Conservation (phyloP, 2,888 invertebrate species). For the Lasioglossum villosulum region DNA sequence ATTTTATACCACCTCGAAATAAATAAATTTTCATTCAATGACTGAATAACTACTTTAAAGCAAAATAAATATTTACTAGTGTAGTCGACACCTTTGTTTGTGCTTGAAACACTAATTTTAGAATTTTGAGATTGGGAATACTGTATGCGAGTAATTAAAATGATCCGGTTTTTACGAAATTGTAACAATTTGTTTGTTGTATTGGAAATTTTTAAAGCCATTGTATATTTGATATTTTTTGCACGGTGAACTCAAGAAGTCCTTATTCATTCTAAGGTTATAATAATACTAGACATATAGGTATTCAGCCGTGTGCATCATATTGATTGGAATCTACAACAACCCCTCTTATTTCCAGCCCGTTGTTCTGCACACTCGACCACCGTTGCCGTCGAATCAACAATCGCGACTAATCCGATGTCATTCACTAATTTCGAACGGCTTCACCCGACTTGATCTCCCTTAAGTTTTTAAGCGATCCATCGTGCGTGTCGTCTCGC, state of each 20-base stretch:
- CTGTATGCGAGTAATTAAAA: no score
- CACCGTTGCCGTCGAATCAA: constrained; percentile 74
- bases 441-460: constrained; percentile 74
- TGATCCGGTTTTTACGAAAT: no score
- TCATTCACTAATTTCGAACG: constrained; percentile 80
- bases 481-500: neutral
- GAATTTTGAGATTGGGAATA: no score
- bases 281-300: constrained; percentile 78
- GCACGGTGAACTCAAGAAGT: neutral
- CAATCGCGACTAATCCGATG: constrained; percentile 80
- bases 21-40: no score
- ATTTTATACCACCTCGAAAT: no score
- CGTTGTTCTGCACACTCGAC: constrained; percentile 59
- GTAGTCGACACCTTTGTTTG: no score
- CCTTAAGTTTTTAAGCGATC: constrained; percentile 57
- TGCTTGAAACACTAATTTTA: no score
- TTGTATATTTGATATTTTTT: neutral
- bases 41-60: no score
- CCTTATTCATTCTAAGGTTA: constrained; percentile 56
- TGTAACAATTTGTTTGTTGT: no score
- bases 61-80: no score
- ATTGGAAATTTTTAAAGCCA: neutral
- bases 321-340: constrained; percentile 78
- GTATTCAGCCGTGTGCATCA: constrained; percentile 72
- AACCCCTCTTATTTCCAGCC: constrained; percentile 65